A percentile compares a stretch with the other conserved stretches of the same genome.
phyloP scores from a whole-genome alignment of 2,888 invertebrate species.

The Drosophila stalkeri region DNA sequence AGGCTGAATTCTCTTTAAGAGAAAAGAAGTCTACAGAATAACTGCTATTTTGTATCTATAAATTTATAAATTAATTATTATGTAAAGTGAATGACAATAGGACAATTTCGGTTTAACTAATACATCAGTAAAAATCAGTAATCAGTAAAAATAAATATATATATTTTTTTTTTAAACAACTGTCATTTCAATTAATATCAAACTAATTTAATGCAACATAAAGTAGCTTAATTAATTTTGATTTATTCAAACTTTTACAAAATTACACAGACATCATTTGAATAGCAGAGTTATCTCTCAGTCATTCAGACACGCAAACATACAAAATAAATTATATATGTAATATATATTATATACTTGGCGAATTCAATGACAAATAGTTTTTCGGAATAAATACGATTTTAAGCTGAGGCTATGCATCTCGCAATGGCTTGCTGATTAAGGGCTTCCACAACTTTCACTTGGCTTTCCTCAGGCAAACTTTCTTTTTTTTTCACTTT shows the following conservation, averaged over 20 bases:
- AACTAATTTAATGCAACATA: neutral
- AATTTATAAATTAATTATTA: neutral
- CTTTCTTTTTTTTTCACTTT: neutral
- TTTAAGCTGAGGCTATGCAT: constrained; percentile 1
- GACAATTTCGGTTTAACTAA: neutral
- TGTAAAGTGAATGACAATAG: neutral
- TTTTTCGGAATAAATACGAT: constrained; percentile 8
- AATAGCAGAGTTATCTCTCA: neutral
- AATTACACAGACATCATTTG: neutral
- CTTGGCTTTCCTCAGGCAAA: constrained; percentile 20
- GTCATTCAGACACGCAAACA: neutral
- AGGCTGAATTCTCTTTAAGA: neutral
- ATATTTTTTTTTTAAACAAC: neutral
- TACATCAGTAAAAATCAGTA: neutral
- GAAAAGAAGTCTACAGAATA: neutral
- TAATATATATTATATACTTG: neutral
- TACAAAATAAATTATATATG: neutral
- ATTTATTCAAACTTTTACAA: neutral
- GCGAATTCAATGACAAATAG: neutral
- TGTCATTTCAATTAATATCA: neutral
- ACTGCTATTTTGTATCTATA: neutral
- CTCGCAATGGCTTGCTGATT: constrained; percentile 43
- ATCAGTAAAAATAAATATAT: neutral
- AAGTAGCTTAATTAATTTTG: neutral
- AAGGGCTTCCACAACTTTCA: constrained; percentile 51